Percentiles rank a stretch among this genome's conserved stretches.
phyloP scores from a whole-genome alignment of 2,797 vertebrate genomes.

The Bovichtus diacanthus region DNA sequence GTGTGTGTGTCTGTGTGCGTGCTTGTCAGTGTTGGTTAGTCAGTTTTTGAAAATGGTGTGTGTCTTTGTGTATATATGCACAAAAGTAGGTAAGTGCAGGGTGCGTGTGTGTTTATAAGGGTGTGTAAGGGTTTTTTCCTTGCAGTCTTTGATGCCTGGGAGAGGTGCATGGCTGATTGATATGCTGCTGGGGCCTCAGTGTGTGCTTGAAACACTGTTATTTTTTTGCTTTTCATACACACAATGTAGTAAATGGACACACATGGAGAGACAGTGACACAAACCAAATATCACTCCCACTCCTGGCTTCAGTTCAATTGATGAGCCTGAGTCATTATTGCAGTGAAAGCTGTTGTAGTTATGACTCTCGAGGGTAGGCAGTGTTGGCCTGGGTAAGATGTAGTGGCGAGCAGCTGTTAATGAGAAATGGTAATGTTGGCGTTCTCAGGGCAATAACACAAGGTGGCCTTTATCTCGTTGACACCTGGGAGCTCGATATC shows the following conservation, averaged over 20 bases:
- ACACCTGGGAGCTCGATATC: conserved; percentile 72
- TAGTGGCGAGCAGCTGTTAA: conserved; percentile 75
- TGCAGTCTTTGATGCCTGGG: conserved; percentile 72
- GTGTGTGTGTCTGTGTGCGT: conserved; percentile 25
- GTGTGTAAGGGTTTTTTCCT: conserved; percentile 65
- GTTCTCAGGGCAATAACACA: conserved; percentile 73
- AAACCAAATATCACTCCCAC: conserved; percentile 75
- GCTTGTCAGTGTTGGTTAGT: conserved; percentile 63
- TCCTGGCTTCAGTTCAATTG: conserved; percentile 62
- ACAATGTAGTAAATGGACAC: conserved; percentile 55
- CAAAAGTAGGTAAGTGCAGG: conserved; percentile 77
- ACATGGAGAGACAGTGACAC: conserved; percentile 63
- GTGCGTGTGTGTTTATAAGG: conserved; percentile 76
- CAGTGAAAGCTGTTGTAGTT: conserved; percentile 60
- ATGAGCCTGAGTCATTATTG: conserved; percentile 62
- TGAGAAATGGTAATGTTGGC: conserved; percentile 70
- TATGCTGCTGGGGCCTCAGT: conserved; percentile 60
- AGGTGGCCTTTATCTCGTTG: conserved; percentile 76
- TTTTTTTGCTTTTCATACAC: conserved; percentile 49
- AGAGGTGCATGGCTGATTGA: conserved; percentile 70
- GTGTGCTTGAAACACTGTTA: conserved; percentile 52
- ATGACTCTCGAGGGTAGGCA: conserved; percentile 53
- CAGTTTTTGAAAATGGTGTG: conserved; percentile 65
- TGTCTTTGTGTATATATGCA: conserved; percentile 68
- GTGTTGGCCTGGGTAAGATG: conserved; percentile 64